Conservation (phyloP, 2,113 vertebrate species). For the Arizona elegans region DNA sequence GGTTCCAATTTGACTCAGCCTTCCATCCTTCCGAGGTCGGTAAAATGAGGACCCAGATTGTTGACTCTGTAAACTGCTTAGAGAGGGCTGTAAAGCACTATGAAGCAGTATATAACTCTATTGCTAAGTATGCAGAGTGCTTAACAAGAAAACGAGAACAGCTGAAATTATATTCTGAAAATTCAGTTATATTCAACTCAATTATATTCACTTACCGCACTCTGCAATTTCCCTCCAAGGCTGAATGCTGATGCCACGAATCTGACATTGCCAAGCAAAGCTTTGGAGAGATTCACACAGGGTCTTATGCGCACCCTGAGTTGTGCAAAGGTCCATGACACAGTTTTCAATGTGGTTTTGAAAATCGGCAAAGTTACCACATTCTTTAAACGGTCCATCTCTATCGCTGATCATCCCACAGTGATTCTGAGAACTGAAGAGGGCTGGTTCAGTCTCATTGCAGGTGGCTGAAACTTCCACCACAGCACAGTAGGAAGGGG, state of each 20-base stretch:
- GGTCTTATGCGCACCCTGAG: not conserved
- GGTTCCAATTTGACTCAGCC: too few relatives aligned
- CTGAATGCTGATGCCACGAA: conserved; percentile 16
- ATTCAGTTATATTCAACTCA: not conserved
- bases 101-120: too few relatives aligned
- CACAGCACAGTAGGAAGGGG: not conserved
- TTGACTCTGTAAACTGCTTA: too few relatives aligned
- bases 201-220: conserved; percentile 54
- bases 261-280: not conserved
- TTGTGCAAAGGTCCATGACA: not conserved
- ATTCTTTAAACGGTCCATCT: not conserved
- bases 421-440: not conserved
- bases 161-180: not conserved
- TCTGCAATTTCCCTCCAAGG: conserved; percentile 60
- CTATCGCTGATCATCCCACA: not conserved
- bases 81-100: too few relatives aligned
- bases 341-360: conserved; percentile 4
- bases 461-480: not conserved
- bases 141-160: not conserved
- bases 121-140: too few relatives aligned
- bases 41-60: too few relatives aligned
- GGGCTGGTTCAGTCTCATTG: not conserved
- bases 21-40: too few relatives aligned
- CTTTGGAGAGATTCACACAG: not conserved
- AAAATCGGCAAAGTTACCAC: fast-evolving